Evolutionary conservation across 2,797 vertebrate species (phyloP).

Genomic region (Brotogeris chrysoptera): DNA sequence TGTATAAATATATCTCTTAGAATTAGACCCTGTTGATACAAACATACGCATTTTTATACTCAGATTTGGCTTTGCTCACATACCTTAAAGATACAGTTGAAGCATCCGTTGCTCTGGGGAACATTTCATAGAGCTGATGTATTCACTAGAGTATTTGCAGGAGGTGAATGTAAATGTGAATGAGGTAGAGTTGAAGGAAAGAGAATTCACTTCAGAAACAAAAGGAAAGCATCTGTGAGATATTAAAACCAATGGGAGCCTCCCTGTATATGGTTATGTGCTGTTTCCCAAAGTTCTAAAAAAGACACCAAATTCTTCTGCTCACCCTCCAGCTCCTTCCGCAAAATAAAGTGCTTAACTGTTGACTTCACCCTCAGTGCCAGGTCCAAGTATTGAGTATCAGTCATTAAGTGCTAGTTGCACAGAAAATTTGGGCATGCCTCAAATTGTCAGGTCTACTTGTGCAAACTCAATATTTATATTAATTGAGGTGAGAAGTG

Average conservation of each 20-base stretch:
- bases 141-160: background rate
- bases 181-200: background rate
- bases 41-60: background rate
- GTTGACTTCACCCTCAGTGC: constrained; percentile 18
- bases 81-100: background rate
- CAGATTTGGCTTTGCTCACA: background rate
- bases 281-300: background rate
- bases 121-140: background rate
- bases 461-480: constrained; percentile 51
- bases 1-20: background rate
- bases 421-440: constrained; percentile 48
- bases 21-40: background rate
- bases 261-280: background rate
- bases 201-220: background rate
- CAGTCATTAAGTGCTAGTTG: constrained; percentile 26
- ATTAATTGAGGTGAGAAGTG: constrained; percentile 61
- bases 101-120: background rate
- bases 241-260: background rate
- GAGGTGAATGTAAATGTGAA: accelerated
- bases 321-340: background rate
- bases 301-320: background rate
- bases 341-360: constrained; percentile 25
- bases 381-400: constrained; percentile 25
- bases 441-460: constrained; percentile 50
- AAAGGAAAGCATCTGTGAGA: background rate